A percentile compares a stretch with the other conserved stretches of the same genome.
phyloP scores from a whole-genome alignment of 2,888 invertebrate genomes.

The Eilema griseolum region DNA sequence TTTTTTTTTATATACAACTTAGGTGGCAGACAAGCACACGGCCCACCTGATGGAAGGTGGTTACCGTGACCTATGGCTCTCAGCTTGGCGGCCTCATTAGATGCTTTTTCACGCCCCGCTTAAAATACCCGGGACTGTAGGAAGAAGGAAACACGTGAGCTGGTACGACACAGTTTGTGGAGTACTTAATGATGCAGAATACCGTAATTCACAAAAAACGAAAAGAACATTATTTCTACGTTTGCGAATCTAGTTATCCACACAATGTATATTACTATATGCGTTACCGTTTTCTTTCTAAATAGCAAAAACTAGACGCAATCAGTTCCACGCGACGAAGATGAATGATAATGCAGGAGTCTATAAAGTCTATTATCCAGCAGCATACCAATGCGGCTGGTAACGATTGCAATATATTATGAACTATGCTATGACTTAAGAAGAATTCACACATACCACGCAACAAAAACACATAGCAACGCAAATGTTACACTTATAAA shows the following conservation, averaged over 20 bases:
- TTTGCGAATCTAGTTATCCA: not conserved
- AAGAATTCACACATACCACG: not conserved
- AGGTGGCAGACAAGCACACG: too few species aligned
- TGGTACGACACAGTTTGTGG: not conserved
- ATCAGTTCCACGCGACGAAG: conserved; percentile 62
- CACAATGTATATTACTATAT: conserved; percentile 35
- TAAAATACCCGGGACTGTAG: too few species aligned
- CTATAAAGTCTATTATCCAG: conserved; percentile 61
- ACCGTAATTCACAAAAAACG: not conserved
- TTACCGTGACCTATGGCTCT: too few species aligned
- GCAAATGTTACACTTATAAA: not conserved
- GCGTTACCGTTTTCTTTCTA: conserved; percentile 49
- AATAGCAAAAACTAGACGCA: conserved; percentile 64
- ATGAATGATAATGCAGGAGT: conserved; percentile 55
- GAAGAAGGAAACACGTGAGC: too few species aligned
- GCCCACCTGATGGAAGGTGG: too few species aligned
- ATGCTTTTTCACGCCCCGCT: too few species aligned
- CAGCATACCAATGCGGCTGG: conserved; percentile 29
- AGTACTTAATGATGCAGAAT: not conserved
- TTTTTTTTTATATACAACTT: too few species aligned
- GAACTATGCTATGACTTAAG: not conserved
- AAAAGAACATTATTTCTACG: not conserved
- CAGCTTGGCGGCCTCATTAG: too few species aligned
- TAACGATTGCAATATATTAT: conserved; percentile 11
- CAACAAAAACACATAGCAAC: not conserved